A percentile compares a stretch with the other conserved stretches of the same genome.
Evolutionary conservation across 2,113 vertebrate species (phyloP).

Genomic region (Candoia aspera): DNA sequence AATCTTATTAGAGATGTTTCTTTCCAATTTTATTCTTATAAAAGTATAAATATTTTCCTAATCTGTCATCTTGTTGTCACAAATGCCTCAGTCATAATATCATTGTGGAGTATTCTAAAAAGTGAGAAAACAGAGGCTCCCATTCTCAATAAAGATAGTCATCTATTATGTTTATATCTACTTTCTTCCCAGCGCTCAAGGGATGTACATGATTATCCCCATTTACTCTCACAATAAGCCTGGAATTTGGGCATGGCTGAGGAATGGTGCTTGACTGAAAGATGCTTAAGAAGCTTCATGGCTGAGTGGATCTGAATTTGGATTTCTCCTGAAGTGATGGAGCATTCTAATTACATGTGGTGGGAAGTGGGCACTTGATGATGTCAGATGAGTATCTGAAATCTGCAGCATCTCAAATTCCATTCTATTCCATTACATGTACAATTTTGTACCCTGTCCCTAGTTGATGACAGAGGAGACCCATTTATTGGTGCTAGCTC

Average conservation of each 20-base stretch:
- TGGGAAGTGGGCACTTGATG: not conserved
- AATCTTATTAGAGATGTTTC: not conserved
- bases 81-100: not conserved
- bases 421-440: not conserved
- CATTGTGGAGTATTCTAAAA: not conserved
- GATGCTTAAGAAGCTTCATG: not conserved
- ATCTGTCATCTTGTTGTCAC: not conserved
- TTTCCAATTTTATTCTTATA: not conserved
- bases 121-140: not conserved
- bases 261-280: not conserved
- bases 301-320: not conserved
- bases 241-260: not conserved
- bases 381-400: not conserved
- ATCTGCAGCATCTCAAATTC: not conserved
- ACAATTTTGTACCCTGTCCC: not conserved
- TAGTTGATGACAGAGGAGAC: not conserved
- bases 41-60: not conserved
- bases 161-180: not conserved
- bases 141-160: not conserved
- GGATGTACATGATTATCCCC: not conserved
- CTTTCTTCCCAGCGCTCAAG: not conserved
- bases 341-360: not conserved
- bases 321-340: not conserved
- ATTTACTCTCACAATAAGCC: not conserved
- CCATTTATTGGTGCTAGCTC: not conserved